Evolutionary conservation across 1,140 invertebrate species (phyloP).

Genomic region (Dryas iulia): DNA sequence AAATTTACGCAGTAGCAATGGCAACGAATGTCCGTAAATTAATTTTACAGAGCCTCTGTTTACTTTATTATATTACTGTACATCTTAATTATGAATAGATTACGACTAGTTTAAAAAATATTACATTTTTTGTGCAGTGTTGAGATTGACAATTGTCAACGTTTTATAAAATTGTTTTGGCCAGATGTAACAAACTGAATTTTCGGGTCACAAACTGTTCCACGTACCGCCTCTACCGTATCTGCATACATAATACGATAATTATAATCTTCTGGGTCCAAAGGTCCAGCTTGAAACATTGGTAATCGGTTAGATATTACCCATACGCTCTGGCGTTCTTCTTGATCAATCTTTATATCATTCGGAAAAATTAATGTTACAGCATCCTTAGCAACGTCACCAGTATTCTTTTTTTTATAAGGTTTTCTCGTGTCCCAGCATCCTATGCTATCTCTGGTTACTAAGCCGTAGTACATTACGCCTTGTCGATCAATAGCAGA

Average conservation of each 20-base stretch:
- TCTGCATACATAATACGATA: slow-evolving; percentile 86
- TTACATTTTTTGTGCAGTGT: not conserved
- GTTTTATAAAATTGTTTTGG: not conserved
- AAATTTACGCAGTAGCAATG: not conserved
- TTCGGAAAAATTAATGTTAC: slow-evolving; percentile 87
- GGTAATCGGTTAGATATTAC: slow-evolving; percentile 87
- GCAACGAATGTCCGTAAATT: not conserved
- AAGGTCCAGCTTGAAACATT: slow-evolving; percentile 82
- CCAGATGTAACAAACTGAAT: not conserved
- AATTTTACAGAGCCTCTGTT: not conserved
- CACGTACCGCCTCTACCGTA: slow-evolving; percentile 81
- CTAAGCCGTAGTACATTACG: slow-evolving; percentile 89
- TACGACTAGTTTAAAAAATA: slow-evolving; percentile 24
- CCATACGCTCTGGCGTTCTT: slow-evolving; percentile 86
- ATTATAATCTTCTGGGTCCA: slow-evolving; percentile 85
- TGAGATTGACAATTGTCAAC: not conserved
- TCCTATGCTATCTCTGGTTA: slow-evolving; percentile 86
- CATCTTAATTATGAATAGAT: slow-evolving; percentile 16
- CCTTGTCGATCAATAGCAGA: slow-evolving; percentile 86
- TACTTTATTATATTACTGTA: not conserved
- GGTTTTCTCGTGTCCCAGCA: slow-evolving; percentile 90
- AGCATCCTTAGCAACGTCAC: slow-evolving; percentile 82
- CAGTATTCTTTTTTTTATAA: slow-evolving; percentile 83
- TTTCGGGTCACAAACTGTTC: slow-evolving; percentile 86
- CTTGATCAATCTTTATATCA: slow-evolving; percentile 88